Percentiles rank a stretch among this genome's conserved stretches.
phyloP scores from a whole-genome alignment of 37 sponge, comb jelly and placozoan species.

The Theonella swinhoei region DNA sequence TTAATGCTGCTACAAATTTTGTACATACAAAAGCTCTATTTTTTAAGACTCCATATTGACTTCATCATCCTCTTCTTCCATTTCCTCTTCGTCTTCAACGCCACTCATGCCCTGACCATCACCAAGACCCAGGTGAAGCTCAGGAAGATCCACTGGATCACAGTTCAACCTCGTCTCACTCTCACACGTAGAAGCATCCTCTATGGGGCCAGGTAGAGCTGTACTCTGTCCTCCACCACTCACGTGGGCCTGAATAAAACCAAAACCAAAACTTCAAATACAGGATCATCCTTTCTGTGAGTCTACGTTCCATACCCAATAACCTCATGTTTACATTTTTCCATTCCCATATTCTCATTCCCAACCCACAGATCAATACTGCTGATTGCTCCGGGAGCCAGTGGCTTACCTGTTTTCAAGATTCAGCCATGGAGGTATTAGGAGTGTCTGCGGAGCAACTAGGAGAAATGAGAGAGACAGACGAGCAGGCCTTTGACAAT shows the following conservation, averaged over 20 bases:
- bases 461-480: constrained; percentile 76
- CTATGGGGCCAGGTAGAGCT: no score
- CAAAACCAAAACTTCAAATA: constrained; percentile 73
- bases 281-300: constrained; percentile 76
- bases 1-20: no score
- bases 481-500: constrained; percentile 68
- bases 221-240: neutral
- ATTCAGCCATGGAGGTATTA: constrained; percentile 68
- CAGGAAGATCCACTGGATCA: no score
- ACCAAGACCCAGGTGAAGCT: no score
- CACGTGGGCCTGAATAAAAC: neutral
- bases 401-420: constrained; percentile 90
- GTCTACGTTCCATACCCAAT: neutral
- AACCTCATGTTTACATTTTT: neutral
- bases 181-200: no score
- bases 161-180: no score
- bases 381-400: constrained; percentile 71
- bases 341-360: neutral
- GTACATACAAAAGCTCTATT: no score
- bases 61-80: no score
- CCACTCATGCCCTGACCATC: no score
- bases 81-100: no score
- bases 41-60: no score
- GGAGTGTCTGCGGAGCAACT: constrained; percentile 60
- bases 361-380: constrained; percentile 46